Evolutionary conservation across 2,888 invertebrate species (phyloP), one percentile per base, ranked within the genome.

Genomic region (Stomorhina lunata): DNA sequence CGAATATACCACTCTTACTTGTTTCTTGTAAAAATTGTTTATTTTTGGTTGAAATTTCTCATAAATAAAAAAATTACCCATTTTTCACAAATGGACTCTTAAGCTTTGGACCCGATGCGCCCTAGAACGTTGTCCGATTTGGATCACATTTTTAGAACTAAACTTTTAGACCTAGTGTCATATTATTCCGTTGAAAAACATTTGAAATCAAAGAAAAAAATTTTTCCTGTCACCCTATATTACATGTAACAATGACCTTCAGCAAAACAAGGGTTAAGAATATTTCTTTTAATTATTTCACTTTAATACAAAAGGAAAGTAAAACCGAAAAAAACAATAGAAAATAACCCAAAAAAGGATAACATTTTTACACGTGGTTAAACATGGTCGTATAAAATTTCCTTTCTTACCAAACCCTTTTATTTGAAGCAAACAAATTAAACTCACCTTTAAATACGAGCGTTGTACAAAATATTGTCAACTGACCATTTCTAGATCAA

Each of bases 291-390:
- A 73, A 63, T 53, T 73, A 53, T 73, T 72, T 7, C 17, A 40
- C 20, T 71, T 10, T 7, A 43, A 17, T 15, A 57, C 6, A 15
- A 34, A 57, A 17, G 48, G n/a, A 63, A 43, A 59, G 32, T 34
- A 59, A 65, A 65, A 20, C 7, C 1, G 6, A 63, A 9, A 20
- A 48, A 17, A 22, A 27, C 15, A 17, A 22, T 17, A 50, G 12
- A 71, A 71, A 32, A n/a, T 27, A 22, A 65, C 63, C 34, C 15
- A 7, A 29, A 25, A 80, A 76, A 65, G 40, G 63, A 76, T 37
- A 40, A 45, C n/a, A 29, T 12, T 50, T 43, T 65, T 15, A 71
- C 76, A 65, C 57, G 57, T 71, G 69, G 63, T 45, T 80, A 55
- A 68, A 48, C 80, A 48, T 37, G 45, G 45, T 61, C 68, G 68